Evolutionary conservation across 2,113 vertebrate species (phyloP).

Genomic region (Atlantisia rogersi): DNA sequence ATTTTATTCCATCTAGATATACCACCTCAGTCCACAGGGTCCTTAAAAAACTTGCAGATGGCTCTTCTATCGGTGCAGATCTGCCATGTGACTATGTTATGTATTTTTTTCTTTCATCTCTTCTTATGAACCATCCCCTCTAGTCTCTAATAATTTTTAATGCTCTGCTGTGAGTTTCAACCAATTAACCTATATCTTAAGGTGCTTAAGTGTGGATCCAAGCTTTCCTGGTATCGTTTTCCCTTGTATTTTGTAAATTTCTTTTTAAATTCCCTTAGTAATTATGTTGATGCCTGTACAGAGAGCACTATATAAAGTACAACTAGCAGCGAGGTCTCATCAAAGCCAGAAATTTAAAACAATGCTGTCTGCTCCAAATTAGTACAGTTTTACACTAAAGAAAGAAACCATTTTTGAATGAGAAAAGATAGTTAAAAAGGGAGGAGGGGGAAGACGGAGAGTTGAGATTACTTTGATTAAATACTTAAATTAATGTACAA

Average conservation of each 20-base stretch:
- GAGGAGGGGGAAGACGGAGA: neutral
- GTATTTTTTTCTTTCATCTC: neutral
- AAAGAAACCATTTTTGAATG: conserved; percentile 47
- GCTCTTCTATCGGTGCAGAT: neutral
- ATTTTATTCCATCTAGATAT: neutral
- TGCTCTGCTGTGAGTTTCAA: neutral
- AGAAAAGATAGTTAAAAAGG: conserved; percentile 16
- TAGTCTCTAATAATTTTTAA: neutral
- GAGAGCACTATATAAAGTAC: neutral
- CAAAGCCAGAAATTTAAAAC: neutral
- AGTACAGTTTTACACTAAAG: conserved; percentile 35
- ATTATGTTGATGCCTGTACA: neutral
- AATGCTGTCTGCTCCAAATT: neutral
- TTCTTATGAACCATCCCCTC: neutral
- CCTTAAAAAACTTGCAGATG: neutral
- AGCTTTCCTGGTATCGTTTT: neutral
- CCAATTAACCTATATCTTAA: conserved; percentile 6
- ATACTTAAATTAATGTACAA: neutral
- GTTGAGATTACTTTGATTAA: neutral
- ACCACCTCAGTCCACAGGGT: neutral
- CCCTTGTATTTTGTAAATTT: neutral
- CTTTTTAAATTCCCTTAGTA: neutral
- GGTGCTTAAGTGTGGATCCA: neutral
- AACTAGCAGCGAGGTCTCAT: neutral
- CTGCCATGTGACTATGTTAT: neutral